Evolutionary conservation across 2,888 invertebrate genomes (phyloP).

Genomic region (Zygaena filipendulae): DNA sequence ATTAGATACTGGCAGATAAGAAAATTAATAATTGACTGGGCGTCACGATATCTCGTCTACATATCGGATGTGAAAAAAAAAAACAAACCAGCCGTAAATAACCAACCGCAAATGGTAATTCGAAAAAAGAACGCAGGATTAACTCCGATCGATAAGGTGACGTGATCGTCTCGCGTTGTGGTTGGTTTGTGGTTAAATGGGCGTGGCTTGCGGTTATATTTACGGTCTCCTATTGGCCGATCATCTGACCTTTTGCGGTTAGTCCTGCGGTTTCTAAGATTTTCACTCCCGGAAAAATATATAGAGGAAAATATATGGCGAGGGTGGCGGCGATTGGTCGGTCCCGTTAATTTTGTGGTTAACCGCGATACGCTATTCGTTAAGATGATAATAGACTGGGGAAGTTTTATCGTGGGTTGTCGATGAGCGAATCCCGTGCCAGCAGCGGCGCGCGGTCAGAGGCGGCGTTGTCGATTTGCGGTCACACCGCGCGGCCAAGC

Average conservation of each 20-base stretch:
- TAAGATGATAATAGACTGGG: constrained; percentile 58
- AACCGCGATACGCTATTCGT: constrained; percentile 61
- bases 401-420: constrained; percentile 47
- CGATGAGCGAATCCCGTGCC: constrained; percentile 23
- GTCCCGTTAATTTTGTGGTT: constrained; percentile 54
- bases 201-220: constrained; percentile 73
- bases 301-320: constrained; percentile 55
- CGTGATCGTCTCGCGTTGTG: constrained; percentile 63
- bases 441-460: constrained; percentile 24
- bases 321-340: constrained; percentile 47
- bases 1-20: too few species aligned
- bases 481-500: constrained; percentile 15
- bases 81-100: constrained; percentile 27
- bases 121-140: constrained; percentile 43
- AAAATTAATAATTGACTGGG: too few species aligned
- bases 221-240: constrained; percentile 69
- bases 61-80: too few species aligned
- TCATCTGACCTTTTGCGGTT: constrained; percentile 67
- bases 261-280: constrained; percentile 72
- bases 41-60: too few species aligned
- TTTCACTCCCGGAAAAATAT: constrained; percentile 65
- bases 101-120: constrained; percentile 28
- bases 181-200: constrained; percentile 74
- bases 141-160: constrained; percentile 53
- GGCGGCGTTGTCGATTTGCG: constrained; percentile 22